Evolutionary conservation across 2,888 invertebrate species (phyloP).

Genomic region (Beris chalybata): DNA sequence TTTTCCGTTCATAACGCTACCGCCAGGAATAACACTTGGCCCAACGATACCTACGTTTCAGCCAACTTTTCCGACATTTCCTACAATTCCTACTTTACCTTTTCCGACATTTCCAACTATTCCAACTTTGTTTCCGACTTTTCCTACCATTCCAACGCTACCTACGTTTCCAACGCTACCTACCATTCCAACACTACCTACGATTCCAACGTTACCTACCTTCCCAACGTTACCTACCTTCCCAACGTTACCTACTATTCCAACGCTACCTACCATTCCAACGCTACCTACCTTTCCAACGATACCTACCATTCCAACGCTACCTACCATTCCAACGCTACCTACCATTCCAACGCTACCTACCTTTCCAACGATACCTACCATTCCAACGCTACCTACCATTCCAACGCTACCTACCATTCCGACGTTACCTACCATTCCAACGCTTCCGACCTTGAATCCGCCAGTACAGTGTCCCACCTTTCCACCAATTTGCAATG

Average conservation of each 20-base stretch:
- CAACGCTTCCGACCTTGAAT: conserved; percentile 32
- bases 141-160: conserved; percentile 27
- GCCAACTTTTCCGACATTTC: conserved; percentile 31
- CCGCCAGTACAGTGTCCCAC: conserved; percentile 43
- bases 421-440: conserved; percentile 6
- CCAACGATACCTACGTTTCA: conserved; percentile 20
- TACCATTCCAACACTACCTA: conserved; percentile 8
- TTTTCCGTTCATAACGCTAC: conserved; percentile 48
- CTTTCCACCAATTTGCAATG: conserved; percentile 48
- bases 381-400: conserved; percentile 33
- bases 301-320: conserved; percentile 5
- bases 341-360: conserved; percentile 15
- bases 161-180: conserved; percentile 14
- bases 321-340: conserved; percentile 19
- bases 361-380: background rate
- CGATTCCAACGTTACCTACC: conserved; percentile 39
- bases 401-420: conserved; percentile 24
- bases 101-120: conserved; percentile 40
- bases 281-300: conserved; percentile 24
- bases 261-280: conserved; percentile 28
- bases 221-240: conserved; percentile 43
- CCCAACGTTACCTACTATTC: conserved; percentile 22
- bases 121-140: conserved; percentile 33
- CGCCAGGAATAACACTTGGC: conserved; percentile 44
- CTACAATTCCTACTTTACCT: conserved; percentile 40